Evolutionary conservation across 2,113 vertebrate species (phyloP).

Genomic region (Talpa occidentalis): DNA sequence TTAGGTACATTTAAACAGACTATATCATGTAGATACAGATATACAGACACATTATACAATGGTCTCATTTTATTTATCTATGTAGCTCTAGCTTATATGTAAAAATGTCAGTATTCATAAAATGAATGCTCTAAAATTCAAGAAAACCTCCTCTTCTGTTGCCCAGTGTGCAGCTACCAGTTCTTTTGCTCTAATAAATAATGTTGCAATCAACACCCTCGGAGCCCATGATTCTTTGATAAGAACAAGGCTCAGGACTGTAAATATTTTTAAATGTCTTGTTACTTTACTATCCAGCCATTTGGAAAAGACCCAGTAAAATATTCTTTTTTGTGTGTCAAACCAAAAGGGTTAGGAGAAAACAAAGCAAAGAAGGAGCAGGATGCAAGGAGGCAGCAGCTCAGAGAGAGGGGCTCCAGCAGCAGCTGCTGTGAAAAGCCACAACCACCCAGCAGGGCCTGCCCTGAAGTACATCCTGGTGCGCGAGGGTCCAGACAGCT

Average conservation of each 20-base stretch:
- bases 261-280: neutral
- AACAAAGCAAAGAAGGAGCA: neutral
- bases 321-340: neutral
- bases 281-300: neutral
- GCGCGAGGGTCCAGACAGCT: neutral
- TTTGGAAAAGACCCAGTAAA: slow-evolving; percentile 15
- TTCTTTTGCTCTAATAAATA: neutral
- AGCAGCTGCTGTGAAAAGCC: neutral
- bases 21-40: neutral
- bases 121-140: neutral
- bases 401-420: neutral
- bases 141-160: neutral
- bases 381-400: neutral
- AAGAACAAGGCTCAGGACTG: neutral
- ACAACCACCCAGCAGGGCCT: neutral
- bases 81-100: neutral
- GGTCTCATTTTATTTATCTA: neutral
- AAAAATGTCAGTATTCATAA: neutral
- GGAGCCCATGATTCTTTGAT: neutral
- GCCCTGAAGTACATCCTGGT: neutral
- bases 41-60: neutral
- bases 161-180: neutral
- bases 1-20: neutral
- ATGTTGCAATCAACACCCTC: neutral
- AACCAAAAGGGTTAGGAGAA: neutral